These are phyloP conservation scores for Hydrophis major DNA, from an alignment of 2,797 vertebrate genomes.

Conservation along the genomic window DNA sequence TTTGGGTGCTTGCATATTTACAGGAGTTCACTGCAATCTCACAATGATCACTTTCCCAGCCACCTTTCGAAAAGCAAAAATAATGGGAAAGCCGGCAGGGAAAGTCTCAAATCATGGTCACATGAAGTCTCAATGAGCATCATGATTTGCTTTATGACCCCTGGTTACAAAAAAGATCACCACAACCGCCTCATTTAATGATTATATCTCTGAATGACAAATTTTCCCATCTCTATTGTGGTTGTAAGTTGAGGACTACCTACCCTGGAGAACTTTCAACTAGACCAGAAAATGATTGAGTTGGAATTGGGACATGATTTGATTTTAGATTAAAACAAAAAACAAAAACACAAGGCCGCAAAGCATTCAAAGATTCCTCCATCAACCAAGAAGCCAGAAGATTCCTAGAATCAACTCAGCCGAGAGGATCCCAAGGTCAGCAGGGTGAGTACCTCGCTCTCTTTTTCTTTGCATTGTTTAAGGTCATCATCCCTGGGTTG, in stretches of 20 bases:
- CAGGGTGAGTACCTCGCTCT: slow-evolving; percentile 40
- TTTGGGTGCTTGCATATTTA: neutral
- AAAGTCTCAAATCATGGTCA: neutral
- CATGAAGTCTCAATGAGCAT: neutral
- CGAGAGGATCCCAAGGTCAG: slow-evolving; percentile 15
- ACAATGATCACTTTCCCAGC: neutral
- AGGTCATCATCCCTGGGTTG: neutral
- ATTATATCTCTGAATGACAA: neutral
- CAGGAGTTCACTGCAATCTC: neutral
- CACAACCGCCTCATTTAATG: neutral
- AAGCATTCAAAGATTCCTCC: slow-evolving; percentile 33
- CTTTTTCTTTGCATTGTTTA: fast-evolving
- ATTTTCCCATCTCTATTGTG: neutral
- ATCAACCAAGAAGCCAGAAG: slow-evolving; percentile 34
- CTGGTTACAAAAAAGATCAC: too few species aligned
- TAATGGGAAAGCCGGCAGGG: neutral
- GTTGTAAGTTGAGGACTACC: neutral
- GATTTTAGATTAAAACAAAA: neutral
- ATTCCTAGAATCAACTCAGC: slow-evolving; percentile 6
- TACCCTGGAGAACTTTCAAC: neutral
- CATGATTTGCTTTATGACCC: neutral
- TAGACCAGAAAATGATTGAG: neutral
- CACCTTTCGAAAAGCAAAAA: neutral
- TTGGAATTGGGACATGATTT: slow-evolving; percentile 25
- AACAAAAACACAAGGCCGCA: slow-evolving; percentile 47